Evolutionary conservation across 2,797 vertebrate species (phyloP).

Genomic region (Florisuga fusca): DNA sequence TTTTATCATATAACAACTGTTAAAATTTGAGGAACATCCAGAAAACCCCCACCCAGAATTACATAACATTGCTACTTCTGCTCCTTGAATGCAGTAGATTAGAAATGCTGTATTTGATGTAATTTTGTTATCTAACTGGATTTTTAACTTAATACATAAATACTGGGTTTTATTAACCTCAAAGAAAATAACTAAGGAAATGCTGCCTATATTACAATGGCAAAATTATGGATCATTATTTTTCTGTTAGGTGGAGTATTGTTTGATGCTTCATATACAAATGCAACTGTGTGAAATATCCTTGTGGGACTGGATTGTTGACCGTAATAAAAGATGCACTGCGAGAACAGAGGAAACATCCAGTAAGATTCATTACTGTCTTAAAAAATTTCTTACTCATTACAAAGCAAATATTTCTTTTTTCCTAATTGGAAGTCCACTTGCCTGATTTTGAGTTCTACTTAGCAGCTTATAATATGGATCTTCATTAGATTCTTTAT

Average conservation of each 20-base stretch:
- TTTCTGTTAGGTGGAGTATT: slow-evolving; percentile 86
- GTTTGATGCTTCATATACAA: slow-evolving; percentile 96
- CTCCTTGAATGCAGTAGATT: not conserved
- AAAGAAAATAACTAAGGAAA: not conserved
- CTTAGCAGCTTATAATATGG: not conserved
- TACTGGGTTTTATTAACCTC: not conserved
- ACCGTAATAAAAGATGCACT: slow-evolving; percentile 80
- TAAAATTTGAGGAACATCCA: not conserved
- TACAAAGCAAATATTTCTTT: not conserved
- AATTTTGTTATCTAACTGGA: not conserved
- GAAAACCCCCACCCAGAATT: not conserved
- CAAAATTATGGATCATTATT: not conserved
- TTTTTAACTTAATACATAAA: not conserved
- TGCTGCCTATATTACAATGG: not conserved
- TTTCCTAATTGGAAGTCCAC: not conserved
- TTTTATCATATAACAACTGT: not conserved
- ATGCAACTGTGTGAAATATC: slow-evolving; percentile 97
- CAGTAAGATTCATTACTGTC: slow-evolving; percentile 68
- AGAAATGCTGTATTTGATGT: not conserved
- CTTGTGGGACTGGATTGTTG: slow-evolving; percentile 93
- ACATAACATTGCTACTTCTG: not conserved
- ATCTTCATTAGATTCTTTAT: not conserved
- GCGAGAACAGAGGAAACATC: slow-evolving; percentile 58
- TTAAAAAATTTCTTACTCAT: not conserved
- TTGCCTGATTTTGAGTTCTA: not conserved